Evolutionary conservation across 2,888 invertebrate genomes (phyloP).

Genomic region (Doris montereyensis): DNA sequence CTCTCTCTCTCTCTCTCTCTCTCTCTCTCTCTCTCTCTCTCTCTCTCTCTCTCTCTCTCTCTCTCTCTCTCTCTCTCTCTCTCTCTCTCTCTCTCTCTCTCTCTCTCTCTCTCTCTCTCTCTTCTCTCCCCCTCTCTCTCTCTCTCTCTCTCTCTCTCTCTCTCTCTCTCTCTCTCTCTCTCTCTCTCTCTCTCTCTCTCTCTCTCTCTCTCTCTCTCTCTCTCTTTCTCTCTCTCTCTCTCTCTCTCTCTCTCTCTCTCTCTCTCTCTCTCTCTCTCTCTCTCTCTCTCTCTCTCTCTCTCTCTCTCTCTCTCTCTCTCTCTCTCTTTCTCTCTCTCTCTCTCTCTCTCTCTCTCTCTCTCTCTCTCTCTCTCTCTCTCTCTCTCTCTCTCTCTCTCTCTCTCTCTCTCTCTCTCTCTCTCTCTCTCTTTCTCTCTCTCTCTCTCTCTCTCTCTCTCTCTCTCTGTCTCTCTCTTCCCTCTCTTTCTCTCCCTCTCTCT

Average conservation of each 20-base stretch:
- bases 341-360: constrained; percentile 88
- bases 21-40: neutral
- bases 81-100: neutral
- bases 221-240: neutral
- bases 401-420: neutral
- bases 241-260: constrained; percentile 2
- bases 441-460: constrained; percentile 89
- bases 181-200: constrained; percentile 25
- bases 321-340: constrained; percentile 22
- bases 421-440: no score
- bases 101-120: neutral
- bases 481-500: neutral
- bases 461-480: constrained; percentile 18
- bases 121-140: neutral
- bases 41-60: neutral
- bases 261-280: constrained; percentile 19
- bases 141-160: neutral
- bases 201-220: neutral
- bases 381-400: constrained; percentile 90
- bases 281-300: neutral
- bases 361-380: constrained; percentile 91
- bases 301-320: neutral
- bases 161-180: no score
- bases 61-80: neutral
- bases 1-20: neutral